A percentile compares a stretch with the other conserved stretches of the same genome.
Evolutionary conservation across 1,140 invertebrate genomes (phyloP).

Genomic region (Solenopsis fugax): DNA sequence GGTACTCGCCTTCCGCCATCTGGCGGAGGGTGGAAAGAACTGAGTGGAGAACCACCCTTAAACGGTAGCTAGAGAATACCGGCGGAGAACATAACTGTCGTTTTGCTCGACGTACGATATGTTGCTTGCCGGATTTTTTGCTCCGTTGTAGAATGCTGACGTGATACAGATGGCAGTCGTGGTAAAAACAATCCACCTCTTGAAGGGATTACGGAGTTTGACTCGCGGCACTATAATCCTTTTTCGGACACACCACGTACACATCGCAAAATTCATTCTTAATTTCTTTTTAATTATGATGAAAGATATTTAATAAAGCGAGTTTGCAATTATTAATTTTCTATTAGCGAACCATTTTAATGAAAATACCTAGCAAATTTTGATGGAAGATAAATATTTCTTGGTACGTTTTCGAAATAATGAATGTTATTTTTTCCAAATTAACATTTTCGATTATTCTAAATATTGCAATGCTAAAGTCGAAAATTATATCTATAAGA

Average conservation of each 20-base stretch:
- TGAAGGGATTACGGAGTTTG: background rate
- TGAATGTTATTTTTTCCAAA: background rate
- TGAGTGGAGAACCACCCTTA: slow-evolving; percentile 3
- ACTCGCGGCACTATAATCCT: background rate
- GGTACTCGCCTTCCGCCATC: slow-evolving; percentile 54
- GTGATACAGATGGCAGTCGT: slow-evolving; percentile 48
- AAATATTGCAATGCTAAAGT: background rate
- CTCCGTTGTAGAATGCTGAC: background rate
- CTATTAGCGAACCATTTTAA: background rate
- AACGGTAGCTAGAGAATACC: slow-evolving; percentile 56
- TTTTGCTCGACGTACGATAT: slow-evolving; percentile 51
- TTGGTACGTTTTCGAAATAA: background rate
- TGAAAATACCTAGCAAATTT: background rate
- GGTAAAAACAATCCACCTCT: slow-evolving; percentile 34
- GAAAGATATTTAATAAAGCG: background rate
- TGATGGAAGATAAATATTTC: background rate
- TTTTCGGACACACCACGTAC: background rate
- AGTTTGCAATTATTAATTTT: background rate
- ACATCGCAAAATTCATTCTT: background rate
- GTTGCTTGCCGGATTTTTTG: slow-evolving; percentile 25
- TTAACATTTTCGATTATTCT: background rate
- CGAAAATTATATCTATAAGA: too few species aligned
- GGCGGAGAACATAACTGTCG: slow-evolving; percentile 41
- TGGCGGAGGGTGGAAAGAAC: slow-evolving; percentile 61
- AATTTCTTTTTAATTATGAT: background rate